Conservation (phyloP, 2,888 invertebrate species). For the Hydropsyche betteni region DNA sequence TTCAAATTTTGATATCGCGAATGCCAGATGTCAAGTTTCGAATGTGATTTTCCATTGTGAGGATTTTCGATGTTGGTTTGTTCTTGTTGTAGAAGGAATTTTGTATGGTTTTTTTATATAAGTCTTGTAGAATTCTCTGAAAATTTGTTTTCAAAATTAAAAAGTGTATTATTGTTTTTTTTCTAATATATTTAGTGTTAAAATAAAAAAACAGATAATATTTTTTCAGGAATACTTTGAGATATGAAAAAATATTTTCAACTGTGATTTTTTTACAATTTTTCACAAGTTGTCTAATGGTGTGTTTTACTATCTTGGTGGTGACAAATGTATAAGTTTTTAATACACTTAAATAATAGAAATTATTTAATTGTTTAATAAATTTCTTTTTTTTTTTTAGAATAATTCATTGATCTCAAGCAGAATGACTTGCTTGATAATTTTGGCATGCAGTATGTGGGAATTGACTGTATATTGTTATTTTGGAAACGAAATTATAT, state of each 20-base stretch:
- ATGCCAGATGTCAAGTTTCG: neutral
- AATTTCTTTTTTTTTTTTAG: constrained; percentile 47
- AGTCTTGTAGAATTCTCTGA: too few species aligned
- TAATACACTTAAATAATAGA: neutral
- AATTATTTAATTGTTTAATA: neutral
- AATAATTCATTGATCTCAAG: constrained; percentile 46
- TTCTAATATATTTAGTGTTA: neutral
- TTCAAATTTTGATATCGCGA: too few species aligned
- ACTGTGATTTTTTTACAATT: constrained; percentile 48
- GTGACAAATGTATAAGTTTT: constrained; percentile 48
- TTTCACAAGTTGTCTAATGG: constrained; percentile 52
- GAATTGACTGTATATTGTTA: constrained; percentile 49
- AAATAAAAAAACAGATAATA: too few species aligned
- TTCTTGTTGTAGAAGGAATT: too few species aligned
- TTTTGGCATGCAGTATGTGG: constrained; percentile 50
- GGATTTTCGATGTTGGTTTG: too few species aligned
- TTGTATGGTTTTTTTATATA: too few species aligned
- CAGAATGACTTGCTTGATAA: constrained; percentile 47
- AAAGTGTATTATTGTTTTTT: too few species aligned
- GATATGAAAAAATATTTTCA: constrained; percentile 44
- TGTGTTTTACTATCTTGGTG: constrained; percentile 53
- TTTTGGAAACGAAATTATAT: constrained; percentile 50
- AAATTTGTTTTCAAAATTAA: too few species aligned
- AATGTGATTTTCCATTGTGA: neutral
- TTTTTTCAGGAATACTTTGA: constrained; percentile 39